Evolutionary conservation across 2,888 invertebrate genomes (phyloP).

Genomic region (Barypeithes pellucidus): DNA sequence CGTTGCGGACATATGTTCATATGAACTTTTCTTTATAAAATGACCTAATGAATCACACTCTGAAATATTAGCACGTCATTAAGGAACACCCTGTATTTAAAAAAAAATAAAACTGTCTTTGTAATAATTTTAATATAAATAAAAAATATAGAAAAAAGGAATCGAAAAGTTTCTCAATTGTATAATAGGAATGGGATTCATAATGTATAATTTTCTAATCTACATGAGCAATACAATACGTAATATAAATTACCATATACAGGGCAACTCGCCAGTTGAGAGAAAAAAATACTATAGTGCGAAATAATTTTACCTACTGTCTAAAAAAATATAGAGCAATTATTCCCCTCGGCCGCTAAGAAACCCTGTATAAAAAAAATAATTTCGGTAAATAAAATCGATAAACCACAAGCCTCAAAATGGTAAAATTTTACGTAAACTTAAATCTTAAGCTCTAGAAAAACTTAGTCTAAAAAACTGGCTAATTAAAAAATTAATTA

Average conservation of each 20-base stretch:
- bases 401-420: slow-evolving; percentile 9
- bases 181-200: not conserved
- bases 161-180: slow-evolving; percentile 2
- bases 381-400: slow-evolving; percentile 5
- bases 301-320: no score
- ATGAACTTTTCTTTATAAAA: no score
- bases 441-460: not conserved
- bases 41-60: no score
- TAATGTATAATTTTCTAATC: slow-evolving; percentile 11
- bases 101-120: not conserved
- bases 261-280: not conserved
- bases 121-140: slow-evolving; percentile 17
- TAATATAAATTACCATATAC: slow-evolving; percentile 4
- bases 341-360: not conserved
- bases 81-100: no score
- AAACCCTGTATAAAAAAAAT: slow-evolving; percentile 9
- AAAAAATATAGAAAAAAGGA: slow-evolving; percentile 12
- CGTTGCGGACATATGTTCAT: no score
- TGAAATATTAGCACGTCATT: no score
- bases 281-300: not conserved
- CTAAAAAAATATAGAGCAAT: not conserved
- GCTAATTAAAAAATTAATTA: slow-evolving; percentile 17
- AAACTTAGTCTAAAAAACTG: slow-evolving; percentile 14
- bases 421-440: not conserved
- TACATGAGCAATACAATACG: slow-evolving; percentile 10